Evolutionary conservation across 1,140 invertebrate species (phyloP).

Genomic region (Hypsibius dujardini): DNA sequence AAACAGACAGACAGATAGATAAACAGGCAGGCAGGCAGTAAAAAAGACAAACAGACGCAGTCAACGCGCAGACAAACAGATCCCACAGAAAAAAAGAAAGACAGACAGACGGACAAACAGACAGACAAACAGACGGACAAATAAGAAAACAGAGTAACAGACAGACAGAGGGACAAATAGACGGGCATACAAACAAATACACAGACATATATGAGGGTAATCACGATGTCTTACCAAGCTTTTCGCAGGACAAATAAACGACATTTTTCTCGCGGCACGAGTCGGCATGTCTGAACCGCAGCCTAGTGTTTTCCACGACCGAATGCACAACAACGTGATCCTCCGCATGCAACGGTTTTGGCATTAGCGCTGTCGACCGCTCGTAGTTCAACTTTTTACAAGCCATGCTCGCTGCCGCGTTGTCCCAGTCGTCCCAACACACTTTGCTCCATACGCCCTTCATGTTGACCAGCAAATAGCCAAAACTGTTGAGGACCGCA

Average conservation of each 20-base stretch:
- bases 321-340: neutral
- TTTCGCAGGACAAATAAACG: conserved; percentile 2
- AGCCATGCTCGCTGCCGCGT: neutral
- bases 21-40: no score
- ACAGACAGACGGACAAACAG: no score
- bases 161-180: no score
- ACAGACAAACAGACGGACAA: no score
- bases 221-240: neutral
- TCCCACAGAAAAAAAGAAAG: no score
- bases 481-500: neutral
- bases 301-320: neutral
- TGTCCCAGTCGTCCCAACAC: neutral
- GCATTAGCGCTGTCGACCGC: neutral
- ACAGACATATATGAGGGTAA: no score
- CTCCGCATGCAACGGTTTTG: neutral
- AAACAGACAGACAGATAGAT: no score
- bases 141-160: no score
- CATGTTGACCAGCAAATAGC: conserved; percentile 5
- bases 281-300: neutral
- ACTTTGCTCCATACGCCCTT: conserved; percentile 7
- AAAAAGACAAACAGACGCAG: no score
- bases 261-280: conserved; percentile 7
- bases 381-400: conserved; percentile 6
- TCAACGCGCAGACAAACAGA: no score
- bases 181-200: no score